phyloP scores from a whole-genome alignment of 53 echinoderm and acorn worm species.

The Crossaster papposus region DNA sequence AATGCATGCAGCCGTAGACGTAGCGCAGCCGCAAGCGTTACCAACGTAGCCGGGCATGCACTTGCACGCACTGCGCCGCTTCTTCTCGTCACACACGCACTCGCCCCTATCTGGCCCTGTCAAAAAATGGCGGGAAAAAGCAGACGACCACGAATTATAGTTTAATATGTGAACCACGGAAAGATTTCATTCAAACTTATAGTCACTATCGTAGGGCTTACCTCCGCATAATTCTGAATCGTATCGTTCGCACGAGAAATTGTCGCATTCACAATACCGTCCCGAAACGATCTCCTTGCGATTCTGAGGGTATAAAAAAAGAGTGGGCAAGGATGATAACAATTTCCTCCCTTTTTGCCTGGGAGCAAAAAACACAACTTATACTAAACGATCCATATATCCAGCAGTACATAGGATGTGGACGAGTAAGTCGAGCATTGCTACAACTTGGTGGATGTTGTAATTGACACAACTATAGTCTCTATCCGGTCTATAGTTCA shows the following conservation, averaged over 20 bases:
- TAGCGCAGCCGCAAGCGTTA: slow-evolving; percentile 85
- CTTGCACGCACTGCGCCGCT: slow-evolving; percentile 75
- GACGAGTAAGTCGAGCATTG: too few relatives aligned
- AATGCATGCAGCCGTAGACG: slow-evolving; percentile 67
- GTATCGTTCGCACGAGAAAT: slow-evolving; percentile 88
- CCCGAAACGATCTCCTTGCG: slow-evolving; percentile 78
- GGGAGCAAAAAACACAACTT: too few relatives aligned
- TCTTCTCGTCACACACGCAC: slow-evolving; percentile 88
- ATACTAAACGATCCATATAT: too few relatives aligned
- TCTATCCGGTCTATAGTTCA: too few relatives aligned
- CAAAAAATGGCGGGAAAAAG: neutral
- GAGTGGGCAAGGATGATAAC: neutral
- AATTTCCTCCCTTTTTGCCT: neutral
- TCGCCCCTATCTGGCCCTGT: slow-evolving; percentile 84
- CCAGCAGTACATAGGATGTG: too few relatives aligned
- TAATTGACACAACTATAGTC: too few relatives aligned
- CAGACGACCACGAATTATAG: neutral
- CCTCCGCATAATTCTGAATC: slow-evolving; percentile 87
- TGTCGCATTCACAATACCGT: slow-evolving; percentile 93
- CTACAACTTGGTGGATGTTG: too few relatives aligned
- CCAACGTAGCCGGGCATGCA: slow-evolving; percentile 79
- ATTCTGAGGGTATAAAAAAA: slow-evolving; percentile 47
- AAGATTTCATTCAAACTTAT: too few relatives aligned
- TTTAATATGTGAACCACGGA: neutral
- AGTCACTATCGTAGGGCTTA: slow-evolving; percentile 7